Evolutionary conservation across 2,113 vertebrate genomes (phyloP).

Genomic region (Clinocottus analis): DNA sequence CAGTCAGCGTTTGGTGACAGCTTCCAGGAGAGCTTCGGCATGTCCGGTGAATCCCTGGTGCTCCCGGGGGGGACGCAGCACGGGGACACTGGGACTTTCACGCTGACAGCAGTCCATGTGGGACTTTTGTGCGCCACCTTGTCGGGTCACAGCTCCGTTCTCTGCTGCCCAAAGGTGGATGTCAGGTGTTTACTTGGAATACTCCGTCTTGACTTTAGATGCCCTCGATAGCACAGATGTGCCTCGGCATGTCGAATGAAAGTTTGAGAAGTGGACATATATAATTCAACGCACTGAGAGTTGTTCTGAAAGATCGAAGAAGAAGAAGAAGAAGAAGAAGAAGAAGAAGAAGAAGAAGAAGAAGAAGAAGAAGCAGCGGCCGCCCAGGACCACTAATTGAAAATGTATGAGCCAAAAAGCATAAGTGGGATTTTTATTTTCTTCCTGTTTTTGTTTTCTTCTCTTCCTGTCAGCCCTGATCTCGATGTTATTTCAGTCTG

Average conservation of each 20-base stretch:
- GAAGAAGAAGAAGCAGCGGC: too few relatives aligned
- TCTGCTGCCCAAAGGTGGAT: conserved; percentile 24
- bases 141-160: conserved; percentile 58
- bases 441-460: background rate
- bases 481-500: conserved; percentile 34
- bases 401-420: background rate
- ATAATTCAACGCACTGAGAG: conserved; percentile 32
- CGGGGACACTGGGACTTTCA: conserved; percentile 30
- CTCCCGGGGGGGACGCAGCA: conserved; percentile 26
- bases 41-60: background rate
- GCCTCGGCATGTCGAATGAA: conserved; percentile 18
- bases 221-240: background rate
- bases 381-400: background rate
- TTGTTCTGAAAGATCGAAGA: background rate
- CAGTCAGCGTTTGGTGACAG: conserved; percentile 30
- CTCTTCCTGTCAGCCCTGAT: conserved; percentile 14
- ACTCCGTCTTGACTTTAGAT: background rate
- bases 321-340: too few relatives aligned
- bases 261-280: background rate
- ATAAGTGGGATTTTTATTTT: background rate
- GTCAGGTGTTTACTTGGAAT: conserved; percentile 29
- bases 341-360: too few relatives aligned
- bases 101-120: conserved; percentile 60
- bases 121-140: conserved; percentile 44
- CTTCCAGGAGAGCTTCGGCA: background rate